phyloP scores from a whole-genome alignment of 2,113 vertebrate species.

The Microtus pennsylvanicus region DNA sequence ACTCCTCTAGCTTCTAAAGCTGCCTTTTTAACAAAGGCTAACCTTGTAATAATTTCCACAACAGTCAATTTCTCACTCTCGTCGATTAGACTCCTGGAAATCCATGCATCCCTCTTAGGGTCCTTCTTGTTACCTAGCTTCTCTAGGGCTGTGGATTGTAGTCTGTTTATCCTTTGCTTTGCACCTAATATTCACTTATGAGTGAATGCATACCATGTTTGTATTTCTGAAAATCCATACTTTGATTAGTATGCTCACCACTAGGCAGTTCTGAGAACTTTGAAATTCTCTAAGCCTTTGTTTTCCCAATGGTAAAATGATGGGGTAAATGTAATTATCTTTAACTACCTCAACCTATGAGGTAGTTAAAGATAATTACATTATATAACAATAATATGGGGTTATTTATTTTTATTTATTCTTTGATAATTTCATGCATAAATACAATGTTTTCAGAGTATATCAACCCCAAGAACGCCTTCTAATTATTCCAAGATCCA shows the following conservation, averaged over 20 bases:
- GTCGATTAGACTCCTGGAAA: too few relatives aligned
- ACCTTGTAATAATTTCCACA: not conserved
- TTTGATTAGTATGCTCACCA: not conserved
- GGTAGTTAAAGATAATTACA: too few relatives aligned
- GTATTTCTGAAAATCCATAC: not conserved
- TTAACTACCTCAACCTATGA: constrained; percentile 18
- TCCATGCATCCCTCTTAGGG: too few relatives aligned
- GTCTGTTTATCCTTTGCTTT: too few relatives aligned
- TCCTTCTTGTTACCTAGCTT: too few relatives aligned
- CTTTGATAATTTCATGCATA: not conserved
- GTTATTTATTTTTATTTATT: not conserved
- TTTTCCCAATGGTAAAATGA: constrained; percentile 44
- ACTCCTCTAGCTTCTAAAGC: not conserved
- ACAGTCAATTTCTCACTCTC: not conserved
- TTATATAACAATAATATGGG: not conserved
- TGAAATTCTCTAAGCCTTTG: not conserved
- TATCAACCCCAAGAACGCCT: too few relatives aligned
- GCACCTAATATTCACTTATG: too few relatives aligned
- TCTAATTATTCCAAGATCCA: not conserved
- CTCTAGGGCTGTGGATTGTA: too few relatives aligned
- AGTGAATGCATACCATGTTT: too few relatives aligned
- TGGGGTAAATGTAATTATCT: constrained; percentile 8
- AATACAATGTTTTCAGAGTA: not conserved
- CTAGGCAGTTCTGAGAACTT: not conserved
- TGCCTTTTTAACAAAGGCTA: not conserved